These are phyloP conservation scores for Callorhinus ursinus DNA, from an alignment of 2,113 vertebrate species.

Conservation along the genomic window DNA sequence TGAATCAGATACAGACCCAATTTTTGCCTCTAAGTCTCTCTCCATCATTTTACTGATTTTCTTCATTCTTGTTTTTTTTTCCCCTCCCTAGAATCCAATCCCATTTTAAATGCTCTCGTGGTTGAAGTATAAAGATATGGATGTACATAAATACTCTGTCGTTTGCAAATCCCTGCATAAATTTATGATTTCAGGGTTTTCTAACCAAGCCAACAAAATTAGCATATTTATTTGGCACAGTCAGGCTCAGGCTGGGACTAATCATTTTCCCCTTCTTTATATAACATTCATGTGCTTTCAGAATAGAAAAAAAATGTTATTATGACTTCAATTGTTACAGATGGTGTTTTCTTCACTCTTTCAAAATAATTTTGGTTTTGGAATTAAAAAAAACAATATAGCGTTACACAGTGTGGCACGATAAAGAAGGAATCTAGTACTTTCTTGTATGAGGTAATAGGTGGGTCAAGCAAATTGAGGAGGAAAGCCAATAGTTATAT, in stretches of 20 bases:
- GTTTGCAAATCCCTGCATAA: slow-evolving; percentile 44
- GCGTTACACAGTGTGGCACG: neutral
- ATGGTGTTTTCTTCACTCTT: slow-evolving; percentile 69
- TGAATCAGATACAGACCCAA: neutral
- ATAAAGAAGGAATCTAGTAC: neutral
- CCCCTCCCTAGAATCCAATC: neutral
- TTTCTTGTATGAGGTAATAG: neutral
- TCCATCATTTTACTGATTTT: neutral
- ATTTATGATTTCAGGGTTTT: slow-evolving; percentile 60
- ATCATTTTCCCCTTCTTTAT: slow-evolving; percentile 56
- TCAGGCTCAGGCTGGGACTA: slow-evolving; percentile 48
- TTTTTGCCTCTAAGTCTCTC: neutral
- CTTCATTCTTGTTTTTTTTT: neutral
- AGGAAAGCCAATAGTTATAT: neutral
- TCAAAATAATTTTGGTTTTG: slow-evolving; percentile 68
- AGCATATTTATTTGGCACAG: slow-evolving; percentile 63
- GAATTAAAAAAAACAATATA: slow-evolving; percentile 1
- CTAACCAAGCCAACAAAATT: slow-evolving; percentile 61
- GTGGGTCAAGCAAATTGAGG: neutral
- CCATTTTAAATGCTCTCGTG: neutral
- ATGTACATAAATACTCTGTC: neutral
- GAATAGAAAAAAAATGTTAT: slow-evolving; percentile 45
- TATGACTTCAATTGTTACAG: slow-evolving; percentile 64
- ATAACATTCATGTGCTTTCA: slow-evolving; percentile 61
- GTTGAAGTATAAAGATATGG: neutral